phyloP scores from a whole-genome alignment of 1,140 invertebrate genomes.

The Pinna nobilis region DNA sequence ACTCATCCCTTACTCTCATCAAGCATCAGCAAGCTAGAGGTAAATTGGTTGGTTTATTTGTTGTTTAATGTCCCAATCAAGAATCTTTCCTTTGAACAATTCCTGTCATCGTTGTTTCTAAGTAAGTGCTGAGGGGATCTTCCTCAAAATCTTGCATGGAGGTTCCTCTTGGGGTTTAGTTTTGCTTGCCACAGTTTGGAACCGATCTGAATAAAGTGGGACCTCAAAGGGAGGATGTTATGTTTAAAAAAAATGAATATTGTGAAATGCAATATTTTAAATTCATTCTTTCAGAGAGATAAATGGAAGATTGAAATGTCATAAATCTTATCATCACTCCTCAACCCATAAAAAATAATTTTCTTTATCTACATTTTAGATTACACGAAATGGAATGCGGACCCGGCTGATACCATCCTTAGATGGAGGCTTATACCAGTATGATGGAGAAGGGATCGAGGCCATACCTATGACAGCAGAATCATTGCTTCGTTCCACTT shows the following conservation, averaged over 20 bases:
- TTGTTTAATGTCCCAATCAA: background rate
- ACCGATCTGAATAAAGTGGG: too few relatives aligned
- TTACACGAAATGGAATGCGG: conserved; percentile 89
- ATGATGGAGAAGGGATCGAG: conserved; percentile 91
- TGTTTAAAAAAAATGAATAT: background rate
- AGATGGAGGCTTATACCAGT: conserved; percentile 91
- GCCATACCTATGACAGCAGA: conserved; percentile 90
- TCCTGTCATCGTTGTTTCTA: too few relatives aligned
- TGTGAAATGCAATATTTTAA: background rate
- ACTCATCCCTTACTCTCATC: conserved; percentile 86
- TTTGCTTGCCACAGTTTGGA: too few relatives aligned
- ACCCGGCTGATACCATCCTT: conserved; percentile 93
- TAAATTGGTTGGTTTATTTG: conserved; percentile 69
- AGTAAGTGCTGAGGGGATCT: too few relatives aligned
- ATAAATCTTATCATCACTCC: too few relatives aligned
- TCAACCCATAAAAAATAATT: too few relatives aligned
- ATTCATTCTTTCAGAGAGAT: background rate
- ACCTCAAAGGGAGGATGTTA: too few relatives aligned
- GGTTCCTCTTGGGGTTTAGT: too few relatives aligned
- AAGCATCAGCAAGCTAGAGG: conserved; percentile 88
- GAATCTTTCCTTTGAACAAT: background rate
- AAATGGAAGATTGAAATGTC: too few relatives aligned
- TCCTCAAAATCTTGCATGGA: too few relatives aligned
- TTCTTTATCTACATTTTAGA: conserved; percentile 79
- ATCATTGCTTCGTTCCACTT: conserved; percentile 86